Conservation (phyloP, 1,140 invertebrate genomes). For the Tetranychus cinnabarinus region DNA sequence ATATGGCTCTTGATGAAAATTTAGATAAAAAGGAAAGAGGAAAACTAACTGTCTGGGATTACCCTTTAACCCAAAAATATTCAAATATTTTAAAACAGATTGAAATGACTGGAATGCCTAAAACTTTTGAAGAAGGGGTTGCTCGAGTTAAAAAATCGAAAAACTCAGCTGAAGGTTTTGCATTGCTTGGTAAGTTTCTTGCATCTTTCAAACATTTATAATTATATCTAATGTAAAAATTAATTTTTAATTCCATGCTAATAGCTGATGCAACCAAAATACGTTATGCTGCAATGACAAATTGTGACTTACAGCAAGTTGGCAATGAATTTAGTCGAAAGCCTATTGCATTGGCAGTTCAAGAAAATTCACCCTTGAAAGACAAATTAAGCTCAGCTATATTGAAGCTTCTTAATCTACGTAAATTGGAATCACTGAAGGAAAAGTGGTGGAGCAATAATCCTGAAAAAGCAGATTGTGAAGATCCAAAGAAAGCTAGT, state of each 20-base stretch:
- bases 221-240: background rate
- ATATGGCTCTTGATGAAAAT: constrained; percentile 70
- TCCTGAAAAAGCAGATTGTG: constrained; percentile 39
- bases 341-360: constrained; percentile 84
- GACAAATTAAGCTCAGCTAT: constrained; percentile 41
- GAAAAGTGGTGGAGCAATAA: constrained; percentile 88
- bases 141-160: constrained; percentile 32
- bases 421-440: constrained; percentile 72
- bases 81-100: constrained; percentile 96
- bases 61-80: constrained; percentile 91
- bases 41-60: constrained; percentile 92
- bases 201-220: background rate
- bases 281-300: constrained; percentile 55
- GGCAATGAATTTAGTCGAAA: constrained; percentile 92
- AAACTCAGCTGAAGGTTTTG: constrained; percentile 51
- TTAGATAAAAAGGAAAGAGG: constrained; percentile 63
- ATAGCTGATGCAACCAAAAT: constrained; percentile 74
- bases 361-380: constrained; percentile 66
- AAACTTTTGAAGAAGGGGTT: constrained; percentile 21
- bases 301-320: constrained; percentile 65
- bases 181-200: constrained; percentile 41
- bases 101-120: constrained; percentile 61
- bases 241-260: background rate
- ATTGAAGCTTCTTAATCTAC: constrained; percentile 66
- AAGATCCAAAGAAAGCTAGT: constrained; percentile 65